Percentiles rank a stretch among this genome's conserved stretches.
Conservation (phyloP, 1,140 invertebrate genomes). For the Bombyx mori region DNA sequence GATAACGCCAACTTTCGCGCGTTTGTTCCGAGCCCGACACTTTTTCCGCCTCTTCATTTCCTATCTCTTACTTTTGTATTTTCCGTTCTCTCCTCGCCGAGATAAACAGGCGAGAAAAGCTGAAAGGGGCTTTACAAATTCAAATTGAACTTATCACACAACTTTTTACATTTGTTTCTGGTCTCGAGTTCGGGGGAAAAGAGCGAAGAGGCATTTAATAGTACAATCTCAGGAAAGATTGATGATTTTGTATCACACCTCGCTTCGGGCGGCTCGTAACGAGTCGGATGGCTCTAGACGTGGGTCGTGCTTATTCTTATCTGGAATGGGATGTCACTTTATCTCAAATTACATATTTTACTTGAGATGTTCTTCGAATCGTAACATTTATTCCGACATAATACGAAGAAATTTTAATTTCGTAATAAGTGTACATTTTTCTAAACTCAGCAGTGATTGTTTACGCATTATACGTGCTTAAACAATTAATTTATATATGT, state of each 20-base stretch:
- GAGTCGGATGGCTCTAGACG: conserved; percentile 64
- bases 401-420: no score
- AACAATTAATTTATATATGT: no score
- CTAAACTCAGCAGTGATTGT: no score
- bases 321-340: conserved; percentile 64
- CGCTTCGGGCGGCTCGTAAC: conserved; percentile 67
- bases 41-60: conserved; percentile 71
- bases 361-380: conserved; percentile 54
- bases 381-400: conserved; percentile 14
- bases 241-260: conserved; percentile 72
- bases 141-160: conserved; percentile 72
- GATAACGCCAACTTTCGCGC: conserved; percentile 69
- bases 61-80: conserved; percentile 72
- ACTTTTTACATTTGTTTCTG: conserved; percentile 72
- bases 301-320: conserved; percentile 66
- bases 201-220: conserved; percentile 70
- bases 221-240: conserved; percentile 70
- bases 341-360: conserved; percentile 71
- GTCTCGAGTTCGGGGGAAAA: conserved; percentile 64
- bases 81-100: conserved; percentile 62
- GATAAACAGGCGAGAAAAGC: conserved; percentile 70
- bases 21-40: conserved; percentile 67
- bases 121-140: conserved; percentile 72
- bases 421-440: no score
- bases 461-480: no score